Evolutionary conservation across 2,888 invertebrate genomes (phyloP).

Genomic region (Hypena proboscidalis): DNA sequence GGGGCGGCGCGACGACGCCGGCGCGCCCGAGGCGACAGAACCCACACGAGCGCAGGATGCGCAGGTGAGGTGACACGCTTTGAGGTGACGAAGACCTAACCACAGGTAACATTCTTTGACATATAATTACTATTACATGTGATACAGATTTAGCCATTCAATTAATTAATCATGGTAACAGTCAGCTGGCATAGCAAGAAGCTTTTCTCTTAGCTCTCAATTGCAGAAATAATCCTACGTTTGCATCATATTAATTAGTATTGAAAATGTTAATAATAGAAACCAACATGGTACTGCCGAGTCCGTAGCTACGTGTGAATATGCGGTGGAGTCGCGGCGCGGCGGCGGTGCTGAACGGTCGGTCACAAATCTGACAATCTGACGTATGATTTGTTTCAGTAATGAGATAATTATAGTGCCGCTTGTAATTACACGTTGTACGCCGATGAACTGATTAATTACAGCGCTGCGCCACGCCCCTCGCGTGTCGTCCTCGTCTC

Average conservation of each 20-base stretch:
- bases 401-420: constrained; percentile 37
- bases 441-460: constrained; percentile 38
- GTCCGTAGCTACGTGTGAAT: neutral
- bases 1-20: neutral
- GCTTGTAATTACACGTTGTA: constrained; percentile 34
- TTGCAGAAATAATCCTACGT: too few species aligned
- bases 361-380: constrained; percentile 12
- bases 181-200: too few species aligned
- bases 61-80: constrained; percentile 46
- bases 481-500: constrained; percentile 12
- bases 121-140: too few species aligned
- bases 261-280: too few species aligned
- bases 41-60: constrained; percentile 46
- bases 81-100: constrained; percentile 33
- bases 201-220: too few species aligned
- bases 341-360: neutral
- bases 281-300: too few species aligned
- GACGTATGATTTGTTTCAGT: constrained; percentile 25
- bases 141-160: too few species aligned
- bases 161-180: too few species aligned
- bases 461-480: constrained; percentile 17
- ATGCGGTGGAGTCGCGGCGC: neutral
- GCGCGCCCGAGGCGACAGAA: constrained; percentile 34
- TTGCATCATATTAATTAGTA: too few species aligned
- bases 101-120: too few species aligned